A percentile compares a stretch with the other conserved stretches of the same genome.
phyloP scores from a whole-genome alignment of 1,140 invertebrate species.

The Eurosta solidaginis region DNA sequence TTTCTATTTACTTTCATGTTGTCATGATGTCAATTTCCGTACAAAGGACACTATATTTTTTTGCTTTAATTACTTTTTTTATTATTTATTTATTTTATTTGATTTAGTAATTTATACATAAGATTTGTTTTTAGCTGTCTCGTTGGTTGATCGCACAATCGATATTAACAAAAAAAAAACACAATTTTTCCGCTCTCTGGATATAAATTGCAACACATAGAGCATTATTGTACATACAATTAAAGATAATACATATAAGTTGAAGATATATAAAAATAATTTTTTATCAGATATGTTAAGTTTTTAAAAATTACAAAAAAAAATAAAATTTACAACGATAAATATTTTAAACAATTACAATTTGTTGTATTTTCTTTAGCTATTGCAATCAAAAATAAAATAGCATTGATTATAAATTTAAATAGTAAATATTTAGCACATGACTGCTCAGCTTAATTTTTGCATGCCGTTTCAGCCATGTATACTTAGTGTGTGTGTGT shows the following conservation, averaged over 20 bases:
- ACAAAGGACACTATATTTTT: no score
- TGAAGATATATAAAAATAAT: background rate
- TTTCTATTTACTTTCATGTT: background rate
- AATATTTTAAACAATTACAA: conserved; percentile 20
- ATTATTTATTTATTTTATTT: background rate
- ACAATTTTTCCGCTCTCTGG: background rate
- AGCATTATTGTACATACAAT: background rate
- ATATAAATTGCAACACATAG: background rate
- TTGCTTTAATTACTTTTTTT: background rate
- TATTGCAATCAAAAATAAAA: background rate
- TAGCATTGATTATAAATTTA: background rate
- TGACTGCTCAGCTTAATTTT: conserved; percentile 3
- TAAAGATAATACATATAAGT: background rate
- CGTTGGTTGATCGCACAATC: background rate
- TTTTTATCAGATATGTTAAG: background rate
- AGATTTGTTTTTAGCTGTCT: background rate
- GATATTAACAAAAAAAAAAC: conserved; percentile 13
- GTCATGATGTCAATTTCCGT: background rate
- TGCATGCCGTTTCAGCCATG: background rate
- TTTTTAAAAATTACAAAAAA: conserved; percentile 14
- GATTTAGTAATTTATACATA: background rate
- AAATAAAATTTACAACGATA: conserved; percentile 7
- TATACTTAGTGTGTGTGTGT: background rate
- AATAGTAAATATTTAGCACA: background rate
- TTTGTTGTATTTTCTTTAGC: background rate